Percentiles rank a stretch among this genome's conserved stretches.
phyloP scores from a whole-genome alignment of 2,113 vertebrate species.

The Ardeotis arabs region DNA sequence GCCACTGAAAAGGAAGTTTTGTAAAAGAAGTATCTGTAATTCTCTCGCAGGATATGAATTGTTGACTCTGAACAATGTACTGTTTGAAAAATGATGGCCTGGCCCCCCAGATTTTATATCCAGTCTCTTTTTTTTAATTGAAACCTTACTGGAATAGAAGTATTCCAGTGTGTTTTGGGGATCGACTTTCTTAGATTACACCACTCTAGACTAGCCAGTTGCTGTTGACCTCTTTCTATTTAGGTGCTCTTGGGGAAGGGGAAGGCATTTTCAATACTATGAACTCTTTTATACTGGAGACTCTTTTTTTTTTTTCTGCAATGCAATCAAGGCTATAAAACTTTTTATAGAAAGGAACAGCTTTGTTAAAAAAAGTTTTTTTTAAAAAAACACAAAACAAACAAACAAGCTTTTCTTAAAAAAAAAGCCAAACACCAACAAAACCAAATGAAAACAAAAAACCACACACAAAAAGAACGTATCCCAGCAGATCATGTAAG shows the following conservation, averaged over 20 bases:
- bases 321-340: constrained; percentile 40
- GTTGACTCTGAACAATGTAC: constrained; percentile 46
- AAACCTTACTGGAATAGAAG: constrained; percentile 56
- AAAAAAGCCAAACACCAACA: background rate
- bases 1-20: constrained; percentile 65
- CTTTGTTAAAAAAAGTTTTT: background rate
- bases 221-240: constrained; percentile 57
- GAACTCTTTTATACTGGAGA: constrained; percentile 69
- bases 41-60: constrained; percentile 68
- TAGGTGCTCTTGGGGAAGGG: constrained; percentile 72
- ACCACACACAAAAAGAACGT: background rate
- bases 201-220: constrained; percentile 43
- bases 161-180: constrained; percentile 63
- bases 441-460: background rate
- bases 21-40: constrained; percentile 60
- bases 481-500: constrained; percentile 24
- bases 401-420: no score
- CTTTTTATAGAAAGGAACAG: constrained; percentile 35
- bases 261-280: constrained; percentile 55
- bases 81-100: constrained; percentile 34
- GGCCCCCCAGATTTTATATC: constrained; percentile 2
- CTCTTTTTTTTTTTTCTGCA: constrained; percentile 61
- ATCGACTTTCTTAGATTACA: constrained; percentile 51
- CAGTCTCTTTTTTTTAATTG: constrained; percentile 31
- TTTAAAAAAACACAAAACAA: background rate